Evolutionary conservation across 2,113 vertebrate species (phyloP).

Genomic region (Mobula hypostoma): DNA sequence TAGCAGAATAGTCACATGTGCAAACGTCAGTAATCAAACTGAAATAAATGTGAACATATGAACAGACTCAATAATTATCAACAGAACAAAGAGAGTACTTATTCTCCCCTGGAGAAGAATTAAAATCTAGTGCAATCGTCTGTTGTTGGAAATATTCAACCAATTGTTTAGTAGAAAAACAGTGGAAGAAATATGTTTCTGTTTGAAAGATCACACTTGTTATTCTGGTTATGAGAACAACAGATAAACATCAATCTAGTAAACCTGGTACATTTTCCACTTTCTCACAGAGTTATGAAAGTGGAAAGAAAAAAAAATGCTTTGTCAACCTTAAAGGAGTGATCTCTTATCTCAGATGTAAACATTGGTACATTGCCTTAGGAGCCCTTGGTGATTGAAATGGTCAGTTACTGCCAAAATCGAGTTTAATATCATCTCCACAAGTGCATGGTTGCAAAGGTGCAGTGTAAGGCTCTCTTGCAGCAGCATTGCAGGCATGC

Average conservation of each 20-base stretch:
- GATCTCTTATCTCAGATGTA: background rate
- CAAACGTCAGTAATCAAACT: no score
- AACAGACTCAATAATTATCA: no score
- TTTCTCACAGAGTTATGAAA: constrained; percentile 14
- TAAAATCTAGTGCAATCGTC: background rate
- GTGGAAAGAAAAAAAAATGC: background rate
- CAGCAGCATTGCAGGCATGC: no score
- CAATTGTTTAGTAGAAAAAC: background rate
- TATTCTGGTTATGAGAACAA: background rate
- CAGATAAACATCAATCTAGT: background rate
- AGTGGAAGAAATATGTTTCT: background rate
- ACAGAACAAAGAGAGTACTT: no score
- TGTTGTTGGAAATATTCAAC: background rate
- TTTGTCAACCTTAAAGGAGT: background rate
- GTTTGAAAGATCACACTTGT: background rate
- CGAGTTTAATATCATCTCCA: no score
- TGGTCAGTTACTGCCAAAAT: background rate
- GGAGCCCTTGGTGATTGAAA: background rate
- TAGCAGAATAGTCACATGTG: no score
- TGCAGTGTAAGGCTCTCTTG: no score
- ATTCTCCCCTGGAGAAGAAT: no score
- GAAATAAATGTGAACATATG: no score
- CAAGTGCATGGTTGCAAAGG: no score
- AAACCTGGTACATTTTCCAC: constrained; percentile 18
- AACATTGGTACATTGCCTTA: background rate